Evolutionary conservation across 1,140 invertebrate genomes (phyloP).

Genomic region (Zaprionus lachaisei): DNA sequence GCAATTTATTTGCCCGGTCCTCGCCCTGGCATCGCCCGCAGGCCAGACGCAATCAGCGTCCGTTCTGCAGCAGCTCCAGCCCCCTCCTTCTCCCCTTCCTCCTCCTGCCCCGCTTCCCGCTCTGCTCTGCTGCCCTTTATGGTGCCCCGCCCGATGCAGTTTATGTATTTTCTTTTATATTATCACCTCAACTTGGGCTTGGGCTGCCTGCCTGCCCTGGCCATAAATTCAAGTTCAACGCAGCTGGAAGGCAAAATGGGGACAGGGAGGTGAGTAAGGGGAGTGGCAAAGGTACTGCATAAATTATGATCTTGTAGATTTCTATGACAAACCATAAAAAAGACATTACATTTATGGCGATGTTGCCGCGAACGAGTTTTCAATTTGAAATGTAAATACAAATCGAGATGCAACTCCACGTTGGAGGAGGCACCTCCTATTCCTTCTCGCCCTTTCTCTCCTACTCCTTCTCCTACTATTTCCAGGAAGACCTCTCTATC

Average conservation of each 20-base stretch:
- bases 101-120: neutral
- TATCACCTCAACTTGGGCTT: constrained; percentile 67
- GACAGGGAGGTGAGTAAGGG: neutral
- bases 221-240: constrained; percentile 69
- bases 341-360: constrained; percentile 68
- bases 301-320: constrained; percentile 77
- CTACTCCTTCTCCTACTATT: neutral
- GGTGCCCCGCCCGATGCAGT: constrained; percentile 23
- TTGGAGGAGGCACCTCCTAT: neutral
- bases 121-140: constrained; percentile 14
- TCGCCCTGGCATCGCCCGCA: constrained; percentile 43
- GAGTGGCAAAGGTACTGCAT: constrained; percentile 45
- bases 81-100: neutral
- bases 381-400: constrained; percentile 71
- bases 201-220: constrained; percentile 43
- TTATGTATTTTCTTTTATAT: constrained; percentile 73
- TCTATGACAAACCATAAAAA: constrained; percentile 74
- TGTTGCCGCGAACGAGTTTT: constrained; percentile 52
- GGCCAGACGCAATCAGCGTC: constrained; percentile 67
- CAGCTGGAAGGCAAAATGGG: neutral
- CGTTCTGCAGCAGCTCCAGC: neutral
- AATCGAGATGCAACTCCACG: neutral
- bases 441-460: neutral
- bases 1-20: constrained; percentile 72
- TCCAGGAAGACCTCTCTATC: neutral